Evolutionary conservation across 2,888 invertebrate species (phyloP), one percentile per base, ranked within the genome.

Genomic region (Cephus pulcher): DNA sequence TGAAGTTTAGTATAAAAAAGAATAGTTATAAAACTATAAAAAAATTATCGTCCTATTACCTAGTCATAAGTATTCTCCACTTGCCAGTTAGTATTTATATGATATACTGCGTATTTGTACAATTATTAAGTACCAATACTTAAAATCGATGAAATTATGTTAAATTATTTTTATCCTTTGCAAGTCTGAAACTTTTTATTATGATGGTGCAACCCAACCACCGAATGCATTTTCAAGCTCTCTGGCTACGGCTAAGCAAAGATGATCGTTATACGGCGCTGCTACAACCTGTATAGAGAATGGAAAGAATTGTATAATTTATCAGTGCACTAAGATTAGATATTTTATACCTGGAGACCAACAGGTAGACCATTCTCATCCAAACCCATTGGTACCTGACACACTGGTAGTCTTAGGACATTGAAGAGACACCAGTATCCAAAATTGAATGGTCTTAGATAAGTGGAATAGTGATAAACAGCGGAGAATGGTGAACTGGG

Each of bases 371-470:
- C 96, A 11, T 93, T 92, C 4, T 92, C 88, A 85, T 94, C 94
- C 74, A 97, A 90, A 0, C 97, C 97, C 68, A 98, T 91, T 0
- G 98, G 98, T 4, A 97, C 96, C 93, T 97, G 97, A 0, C 96
- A 97, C 0, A 94, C 95, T 0, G 98, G 98, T 75, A 98, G 92
- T 74, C 95, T 95, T 33, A 98, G 91, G 12, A 95, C 96, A 92
- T 98, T 98, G 92, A 98, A 96, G 77, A 98, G 92, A 33, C 95
- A 95, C 92, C 96, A 97, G 92, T 97, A 97, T 75, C 95, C 94
- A 90, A 97, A 97, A 92, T 98, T 97, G 92, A 94, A 96, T 0
- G 97, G 95, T 76, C 96, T 94, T 12, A 97, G 90, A 82, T 96
- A 93, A 33, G 96, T 94, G 78, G 96, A 94, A 90, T 96, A 95